Evolutionary conservation across 2,888 invertebrate species (phyloP), one percentile per base, ranked within the genome.

Genomic region (Epistrophella euchroma): DNA sequence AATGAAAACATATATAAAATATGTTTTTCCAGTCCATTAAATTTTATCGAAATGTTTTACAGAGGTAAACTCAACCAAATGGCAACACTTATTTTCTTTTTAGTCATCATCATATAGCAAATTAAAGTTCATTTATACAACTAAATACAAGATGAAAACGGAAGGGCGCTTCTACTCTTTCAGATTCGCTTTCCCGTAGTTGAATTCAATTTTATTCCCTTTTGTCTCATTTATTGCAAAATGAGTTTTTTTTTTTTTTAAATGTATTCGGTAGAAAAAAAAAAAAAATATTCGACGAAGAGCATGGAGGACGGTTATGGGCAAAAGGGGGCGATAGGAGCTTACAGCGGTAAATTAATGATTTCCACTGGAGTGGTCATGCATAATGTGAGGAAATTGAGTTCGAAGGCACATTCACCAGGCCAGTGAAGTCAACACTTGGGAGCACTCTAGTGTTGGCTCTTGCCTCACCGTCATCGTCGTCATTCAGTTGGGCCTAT

Each of bases 371-470:
- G 73, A 81, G 80, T 85, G 81, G 81, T 56, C 85, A 77, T 85
- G 80, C 76, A 81, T 81, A 81, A 85, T 85, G 85, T 71, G 75
- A 73, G 80, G 80, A 85, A 85, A 85, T 80, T 80, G 75, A 85
- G 76, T 77, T 85, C 80, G 72, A 52, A 80, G 80, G 76, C 76
- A 64, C 80, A 58, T 72, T 45, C 60, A 13, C 75, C 28, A 55
- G 80, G 19, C 55, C 35, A 28, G 40, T 11, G 5, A 28, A 25
- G 25, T 64, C 28, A 15, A 52, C 52, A 37, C 19, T 40, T 60
- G 60, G 40, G n/a, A 45, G 64, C 22, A 17, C n/a, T 25, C 40
- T 25, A 4, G 19, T 55, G 25, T 25, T 22, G 15, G 19, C 43
- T 6, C 10, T 25, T 22, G 15, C 13, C 43, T 6, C 10, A 15